phyloP scores from a whole-genome alignment of 2,797 vertebrate species.

The Rhyacichthys aspro region DNA sequence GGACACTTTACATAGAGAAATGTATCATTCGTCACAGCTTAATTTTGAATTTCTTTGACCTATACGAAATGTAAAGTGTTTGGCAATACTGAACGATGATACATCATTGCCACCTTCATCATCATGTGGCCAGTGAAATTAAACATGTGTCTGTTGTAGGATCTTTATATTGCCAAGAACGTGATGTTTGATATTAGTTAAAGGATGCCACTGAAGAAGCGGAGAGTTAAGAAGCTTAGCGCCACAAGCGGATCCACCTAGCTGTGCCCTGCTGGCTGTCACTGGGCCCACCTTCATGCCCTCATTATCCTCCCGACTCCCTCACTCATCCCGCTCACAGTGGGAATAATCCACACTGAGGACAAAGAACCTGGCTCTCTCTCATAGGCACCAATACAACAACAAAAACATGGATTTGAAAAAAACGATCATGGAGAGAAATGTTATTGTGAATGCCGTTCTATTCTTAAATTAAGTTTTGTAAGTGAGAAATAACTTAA shows the following conservation, averaged over 20 bases:
- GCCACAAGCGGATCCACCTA: conserved; percentile 63
- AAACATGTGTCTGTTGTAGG: conserved; percentile 42
- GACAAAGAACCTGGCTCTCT: conserved; percentile 26
- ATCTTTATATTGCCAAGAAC: conserved; percentile 17
- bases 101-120: conserved; percentile 33
- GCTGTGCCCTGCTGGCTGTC: conserved; percentile 58
- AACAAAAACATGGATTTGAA: background rate
- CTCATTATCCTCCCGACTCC: conserved; percentile 72
- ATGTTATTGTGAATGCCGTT: too few relatives aligned
- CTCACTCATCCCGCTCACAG: conserved; percentile 57
- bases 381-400: background rate
- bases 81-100: conserved; percentile 26
- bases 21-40: conserved; percentile 29
- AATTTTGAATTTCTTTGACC: conserved; percentile 21
- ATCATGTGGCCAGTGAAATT: conserved; percentile 41
- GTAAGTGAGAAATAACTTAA: too few relatives aligned
- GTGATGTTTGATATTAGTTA: conserved; percentile 36
- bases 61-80: conserved; percentile 42
- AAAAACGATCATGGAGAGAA: too few relatives aligned
- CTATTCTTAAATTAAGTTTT: too few relatives aligned
- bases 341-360: conserved; percentile 61
- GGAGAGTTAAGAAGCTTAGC: conserved; percentile 66
- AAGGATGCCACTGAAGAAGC: conserved; percentile 44
- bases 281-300: conserved; percentile 55
- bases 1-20: conserved; percentile 16